These are phyloP conservation scores for Drosophila rhopaloa DNA, from an alignment of 1,140 invertebrate genomes.

Conservation along the genomic window DNA sequence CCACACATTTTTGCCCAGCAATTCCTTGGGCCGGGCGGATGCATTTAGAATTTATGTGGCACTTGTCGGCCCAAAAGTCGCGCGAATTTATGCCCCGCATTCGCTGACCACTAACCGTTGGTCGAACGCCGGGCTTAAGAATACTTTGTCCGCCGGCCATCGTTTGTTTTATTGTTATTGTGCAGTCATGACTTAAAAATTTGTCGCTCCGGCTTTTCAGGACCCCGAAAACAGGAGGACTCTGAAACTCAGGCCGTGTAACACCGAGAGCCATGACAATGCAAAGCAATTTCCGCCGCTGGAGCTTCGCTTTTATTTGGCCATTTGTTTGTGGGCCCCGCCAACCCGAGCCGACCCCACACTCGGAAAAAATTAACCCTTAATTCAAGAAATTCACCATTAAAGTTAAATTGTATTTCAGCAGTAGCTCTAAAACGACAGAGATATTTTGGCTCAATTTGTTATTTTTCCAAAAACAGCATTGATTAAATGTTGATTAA, in stretches of 20 bases:
- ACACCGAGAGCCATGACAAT: slow-evolving; percentile 35
- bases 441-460: too few relatives aligned
- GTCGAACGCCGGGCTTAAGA: slow-evolving; percentile 63
- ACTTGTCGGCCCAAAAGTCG: slow-evolving; percentile 76
- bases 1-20: slow-evolving; percentile 2
- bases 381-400: not conserved
- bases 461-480: too few relatives aligned
- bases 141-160: slow-evolving; percentile 67
- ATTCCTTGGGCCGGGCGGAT: slow-evolving; percentile 49
- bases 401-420: too few relatives aligned
- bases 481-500: too few relatives aligned
- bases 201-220: slow-evolving; percentile 64
- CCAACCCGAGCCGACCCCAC: slow-evolving; percentile 4
- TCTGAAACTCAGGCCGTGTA: slow-evolving; percentile 33
- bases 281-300: slow-evolving; percentile 68
- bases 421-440: too few relatives aligned
- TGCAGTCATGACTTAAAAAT: slow-evolving; percentile 81
- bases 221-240: slow-evolving; percentile 5
- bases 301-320: slow-evolving; percentile 70
- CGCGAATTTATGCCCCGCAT: slow-evolving; percentile 77
- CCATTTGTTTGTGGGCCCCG: slow-evolving; percentile 63
- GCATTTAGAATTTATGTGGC: slow-evolving; percentile 81
- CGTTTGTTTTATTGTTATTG: slow-evolving; percentile 81
- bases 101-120: slow-evolving; percentile 46
- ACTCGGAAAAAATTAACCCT: slow-evolving; percentile 2